phyloP scores from a whole-genome alignment of 2,888 invertebrate genomes.

The Acheta domesticus region DNA sequence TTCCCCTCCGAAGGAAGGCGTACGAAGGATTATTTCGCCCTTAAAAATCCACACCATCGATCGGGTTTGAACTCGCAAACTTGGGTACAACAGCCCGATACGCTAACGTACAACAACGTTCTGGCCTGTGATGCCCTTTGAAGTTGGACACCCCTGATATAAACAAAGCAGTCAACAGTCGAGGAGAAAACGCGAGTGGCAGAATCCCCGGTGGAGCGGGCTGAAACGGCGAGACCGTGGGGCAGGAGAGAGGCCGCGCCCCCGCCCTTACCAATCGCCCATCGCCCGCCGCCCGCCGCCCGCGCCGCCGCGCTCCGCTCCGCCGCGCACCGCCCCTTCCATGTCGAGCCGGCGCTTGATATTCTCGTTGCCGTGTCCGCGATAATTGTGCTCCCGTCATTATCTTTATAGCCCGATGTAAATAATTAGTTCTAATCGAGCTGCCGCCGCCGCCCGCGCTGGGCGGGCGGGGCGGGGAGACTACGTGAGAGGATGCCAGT shows the following conservation, averaged over 20 bases:
- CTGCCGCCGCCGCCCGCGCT: not conserved
- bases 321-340: not conserved
- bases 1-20: too few species aligned
- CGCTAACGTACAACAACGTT: too few species aligned
- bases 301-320: not conserved
- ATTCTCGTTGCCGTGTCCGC: not conserved
- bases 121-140: too few species aligned
- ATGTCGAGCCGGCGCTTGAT: not conserved
- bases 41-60: too few species aligned
- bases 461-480: not conserved
- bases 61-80: too few species aligned
- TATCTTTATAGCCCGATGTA: not conserved
- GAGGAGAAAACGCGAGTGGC: too few species aligned
- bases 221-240: too few species aligned
- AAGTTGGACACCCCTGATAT: too few species aligned
- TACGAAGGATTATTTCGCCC: too few species aligned
- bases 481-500: not conserved
- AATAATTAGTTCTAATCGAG: conserved; percentile 18
- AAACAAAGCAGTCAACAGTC: too few species aligned
- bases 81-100: too few species aligned
- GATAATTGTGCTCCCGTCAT: not conserved
- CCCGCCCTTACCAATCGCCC: not conserved
- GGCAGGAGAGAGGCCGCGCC: not conserved
- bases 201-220: too few species aligned
- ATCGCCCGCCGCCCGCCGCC: not conserved